Evolutionary conservation across 2,888 invertebrate species (phyloP).

Genomic region (Oligia fasciuncula): DNA sequence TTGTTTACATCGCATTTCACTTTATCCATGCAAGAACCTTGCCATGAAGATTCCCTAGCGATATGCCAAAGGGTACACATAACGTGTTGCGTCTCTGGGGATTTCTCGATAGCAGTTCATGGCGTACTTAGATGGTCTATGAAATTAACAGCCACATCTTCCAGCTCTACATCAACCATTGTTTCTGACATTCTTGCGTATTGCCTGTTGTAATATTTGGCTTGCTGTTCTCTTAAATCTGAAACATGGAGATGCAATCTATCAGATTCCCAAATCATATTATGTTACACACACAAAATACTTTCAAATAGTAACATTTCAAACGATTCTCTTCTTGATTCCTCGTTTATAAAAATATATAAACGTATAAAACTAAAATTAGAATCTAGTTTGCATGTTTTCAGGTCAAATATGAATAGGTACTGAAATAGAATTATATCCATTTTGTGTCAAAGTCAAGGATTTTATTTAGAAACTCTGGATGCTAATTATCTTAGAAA

Average conservation of each 20-base stretch:
- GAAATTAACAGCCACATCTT: not conserved
- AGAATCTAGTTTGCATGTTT: slow-evolving; percentile 54
- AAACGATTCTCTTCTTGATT: slow-evolving; percentile 27
- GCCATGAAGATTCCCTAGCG: not conserved
- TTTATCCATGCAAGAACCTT: not conserved
- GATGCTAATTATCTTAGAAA: slow-evolving; percentile 29
- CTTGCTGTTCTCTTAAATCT: not conserved
- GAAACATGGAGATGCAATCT: not conserved
- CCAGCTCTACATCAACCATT: not conserved
- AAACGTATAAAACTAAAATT: slow-evolving; percentile 48
- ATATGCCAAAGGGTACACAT: not conserved
- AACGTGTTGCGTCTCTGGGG: not conserved
- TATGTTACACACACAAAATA: not conserved
- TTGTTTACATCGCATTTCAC: not conserved
- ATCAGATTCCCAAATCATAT: not conserved
- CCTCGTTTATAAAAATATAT: slow-evolving; percentile 44
- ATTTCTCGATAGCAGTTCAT: not conserved
- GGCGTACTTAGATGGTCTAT: not conserved
- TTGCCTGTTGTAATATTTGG: not conserved
- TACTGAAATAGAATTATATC: slow-evolving; percentile 53
- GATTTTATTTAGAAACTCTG: slow-evolving; percentile 40
- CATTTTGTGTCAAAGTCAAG: slow-evolving; percentile 60
- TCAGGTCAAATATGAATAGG: slow-evolving; percentile 56
- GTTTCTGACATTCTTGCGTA: not conserved
- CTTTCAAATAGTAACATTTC: slow-evolving; percentile 15